These are phyloP conservation scores for Ictalurus punctatus DNA, from an alignment of 2,113 vertebrate species.

Conservation along the genomic window DNA sequence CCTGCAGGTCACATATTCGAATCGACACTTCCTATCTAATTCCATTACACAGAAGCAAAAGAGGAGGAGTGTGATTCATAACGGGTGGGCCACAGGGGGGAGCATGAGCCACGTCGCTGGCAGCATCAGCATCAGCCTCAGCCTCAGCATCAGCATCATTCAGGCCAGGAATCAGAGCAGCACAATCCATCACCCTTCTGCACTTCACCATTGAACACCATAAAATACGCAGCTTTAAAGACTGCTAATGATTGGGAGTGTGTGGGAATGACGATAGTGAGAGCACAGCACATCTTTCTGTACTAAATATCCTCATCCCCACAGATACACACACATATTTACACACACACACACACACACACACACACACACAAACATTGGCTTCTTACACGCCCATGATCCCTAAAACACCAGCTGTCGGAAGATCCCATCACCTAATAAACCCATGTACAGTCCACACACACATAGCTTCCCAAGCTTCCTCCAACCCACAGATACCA, in stretches of 20 bases:
- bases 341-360: slow-evolving; percentile 29
- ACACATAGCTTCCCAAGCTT: background rate
- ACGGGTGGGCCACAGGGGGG: slow-evolving; percentile 37
- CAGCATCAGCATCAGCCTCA: slow-evolving; percentile 19
- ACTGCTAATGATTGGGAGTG: background rate
- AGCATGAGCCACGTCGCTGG: slow-evolving; percentile 24
- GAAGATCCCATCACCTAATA: background rate
- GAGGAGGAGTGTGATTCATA: slow-evolving; percentile 47
- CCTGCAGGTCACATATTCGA: slow-evolving; percentile 33
- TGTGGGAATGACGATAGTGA: background rate
- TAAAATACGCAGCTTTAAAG: background rate
- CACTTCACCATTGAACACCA: background rate
- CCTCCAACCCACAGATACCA: background rate
- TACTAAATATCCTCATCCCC: background rate
- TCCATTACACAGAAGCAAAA: slow-evolving; percentile 25
- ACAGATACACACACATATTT: slow-evolving; percentile 13
- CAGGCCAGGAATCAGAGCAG: background rate
- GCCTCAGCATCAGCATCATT: slow-evolving; percentile 19
- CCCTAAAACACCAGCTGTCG: background rate
- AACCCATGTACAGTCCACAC: background rate
- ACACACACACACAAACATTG: background rate
- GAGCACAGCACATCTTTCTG: background rate
- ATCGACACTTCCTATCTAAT: slow-evolving; percentile 36
- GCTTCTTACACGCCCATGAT: background rate
- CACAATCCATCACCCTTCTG: background rate